Conservation (phyloP, 2,888 invertebrate species). For the Sesamia inferens region DNA sequence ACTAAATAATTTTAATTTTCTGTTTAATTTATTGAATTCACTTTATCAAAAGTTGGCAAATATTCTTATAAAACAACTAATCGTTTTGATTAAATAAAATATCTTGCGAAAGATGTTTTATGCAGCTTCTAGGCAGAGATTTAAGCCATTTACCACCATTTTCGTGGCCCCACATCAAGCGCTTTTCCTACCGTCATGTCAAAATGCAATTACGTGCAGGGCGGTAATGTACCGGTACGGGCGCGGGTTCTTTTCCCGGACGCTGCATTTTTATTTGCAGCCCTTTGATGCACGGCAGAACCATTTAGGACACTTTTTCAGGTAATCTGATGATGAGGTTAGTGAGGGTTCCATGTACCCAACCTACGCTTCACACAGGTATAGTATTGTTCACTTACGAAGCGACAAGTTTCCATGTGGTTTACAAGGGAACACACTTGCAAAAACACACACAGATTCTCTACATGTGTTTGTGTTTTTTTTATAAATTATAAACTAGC, state of each 20-base stretch:
- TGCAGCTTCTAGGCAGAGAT: too few species aligned
- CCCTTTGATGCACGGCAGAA: slow-evolving; percentile 44
- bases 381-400: too few species aligned
- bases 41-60: too few species aligned
- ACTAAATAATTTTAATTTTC: too few species aligned
- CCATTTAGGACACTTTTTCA: slow-evolving; percentile 33
- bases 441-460: too few species aligned
- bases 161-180: slow-evolving; percentile 29
- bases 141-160: background rate
- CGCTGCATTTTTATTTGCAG: slow-evolving; percentile 52
- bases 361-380: background rate
- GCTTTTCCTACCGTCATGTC: slow-evolving; percentile 57
- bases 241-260: slow-evolving; percentile 39
- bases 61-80: too few species aligned
- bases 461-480: background rate
- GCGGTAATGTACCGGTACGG: slow-evolving; percentile 54
- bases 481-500: too few species aligned
- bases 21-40: too few species aligned
- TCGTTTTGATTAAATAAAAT: too few species aligned
- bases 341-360: slow-evolving; percentile 8
- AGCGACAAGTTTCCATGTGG: background rate
- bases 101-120: too few species aligned
- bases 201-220: slow-evolving; percentile 62
- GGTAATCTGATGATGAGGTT: slow-evolving; percentile 47
- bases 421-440: background rate